Evolutionary conservation across 2,113 vertebrate genomes (phyloP).

Genomic region (Heptranchias perlo): DNA sequence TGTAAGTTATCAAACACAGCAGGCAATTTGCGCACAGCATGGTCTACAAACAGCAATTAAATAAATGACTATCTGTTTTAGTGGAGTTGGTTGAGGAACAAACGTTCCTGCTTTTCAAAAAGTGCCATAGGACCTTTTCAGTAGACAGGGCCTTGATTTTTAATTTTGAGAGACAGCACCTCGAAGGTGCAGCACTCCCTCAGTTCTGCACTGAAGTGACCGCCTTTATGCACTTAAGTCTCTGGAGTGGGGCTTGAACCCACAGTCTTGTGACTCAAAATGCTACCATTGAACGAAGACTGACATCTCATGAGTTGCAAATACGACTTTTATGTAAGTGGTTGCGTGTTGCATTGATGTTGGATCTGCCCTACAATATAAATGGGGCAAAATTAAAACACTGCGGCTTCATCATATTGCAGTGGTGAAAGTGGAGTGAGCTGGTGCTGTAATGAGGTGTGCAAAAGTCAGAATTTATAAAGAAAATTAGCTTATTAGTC

Average conservation of each 20-base stretch:
- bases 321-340: background rate
- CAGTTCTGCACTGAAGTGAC: background rate
- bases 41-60: background rate
- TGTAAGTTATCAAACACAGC: background rate
- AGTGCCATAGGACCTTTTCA: background rate
- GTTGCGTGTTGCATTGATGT: background rate
- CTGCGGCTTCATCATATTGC: background rate
- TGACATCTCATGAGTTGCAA: background rate
- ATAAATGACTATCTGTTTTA: background rate
- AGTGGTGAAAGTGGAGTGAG: background rate
- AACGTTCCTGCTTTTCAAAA: background rate
- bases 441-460: background rate
- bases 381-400: background rate
- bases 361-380: background rate
- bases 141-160: background rate
- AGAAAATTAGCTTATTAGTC: background rate
- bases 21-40: background rate
- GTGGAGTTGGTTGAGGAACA: background rate
- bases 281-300: background rate
- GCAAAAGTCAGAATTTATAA: background rate
- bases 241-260: background rate
- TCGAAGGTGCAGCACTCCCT: background rate
- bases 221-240: background rate
- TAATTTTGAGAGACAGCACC: background rate
- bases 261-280: background rate